phyloP scores from a whole-genome alignment of 2,113 vertebrate species.

The Catharus fuscescens region DNA sequence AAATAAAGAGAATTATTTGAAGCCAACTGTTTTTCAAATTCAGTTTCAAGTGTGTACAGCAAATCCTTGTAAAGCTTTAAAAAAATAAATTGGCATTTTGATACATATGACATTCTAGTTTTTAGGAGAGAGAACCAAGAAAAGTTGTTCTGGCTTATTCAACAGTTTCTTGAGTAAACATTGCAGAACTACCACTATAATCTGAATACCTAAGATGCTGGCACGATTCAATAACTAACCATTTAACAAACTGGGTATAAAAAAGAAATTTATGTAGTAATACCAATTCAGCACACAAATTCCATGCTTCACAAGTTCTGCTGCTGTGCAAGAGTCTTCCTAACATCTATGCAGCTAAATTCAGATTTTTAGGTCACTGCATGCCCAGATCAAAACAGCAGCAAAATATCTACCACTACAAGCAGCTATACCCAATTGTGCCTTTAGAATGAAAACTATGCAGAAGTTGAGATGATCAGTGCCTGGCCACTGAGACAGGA shows the following conservation, averaged over 20 bases:
- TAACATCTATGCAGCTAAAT: slow-evolving; percentile 20
- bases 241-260: slow-evolving; percentile 51
- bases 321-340: slow-evolving; percentile 54
- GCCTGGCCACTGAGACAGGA: background rate
- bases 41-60: slow-evolving; percentile 13
- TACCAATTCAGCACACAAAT: slow-evolving; percentile 60
- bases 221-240: slow-evolving; percentile 28
- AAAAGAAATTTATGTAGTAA: slow-evolving; percentile 50
- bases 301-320: slow-evolving; percentile 63
- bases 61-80: background rate
- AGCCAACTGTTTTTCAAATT: background rate
- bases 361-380: slow-evolving; percentile 45
- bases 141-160: background rate
- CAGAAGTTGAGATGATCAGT: background rate
- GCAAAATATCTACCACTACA: slow-evolving; percentile 58
- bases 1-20: slow-evolving; percentile 4
- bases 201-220: slow-evolving; percentile 36
- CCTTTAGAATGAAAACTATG: slow-evolving; percentile 72
- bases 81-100: background rate
- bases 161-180: slow-evolving; percentile 29
- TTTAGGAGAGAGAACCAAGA: background rate
- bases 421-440: slow-evolving; percentile 66
- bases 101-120: slow-evolving; percentile 7
- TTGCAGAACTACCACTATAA: slow-evolving; percentile 4
- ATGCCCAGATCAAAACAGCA: slow-evolving; percentile 64